phyloP scores from a whole-genome alignment of 2,888 invertebrate genomes.

The Ametastegia equiseti region DNA sequence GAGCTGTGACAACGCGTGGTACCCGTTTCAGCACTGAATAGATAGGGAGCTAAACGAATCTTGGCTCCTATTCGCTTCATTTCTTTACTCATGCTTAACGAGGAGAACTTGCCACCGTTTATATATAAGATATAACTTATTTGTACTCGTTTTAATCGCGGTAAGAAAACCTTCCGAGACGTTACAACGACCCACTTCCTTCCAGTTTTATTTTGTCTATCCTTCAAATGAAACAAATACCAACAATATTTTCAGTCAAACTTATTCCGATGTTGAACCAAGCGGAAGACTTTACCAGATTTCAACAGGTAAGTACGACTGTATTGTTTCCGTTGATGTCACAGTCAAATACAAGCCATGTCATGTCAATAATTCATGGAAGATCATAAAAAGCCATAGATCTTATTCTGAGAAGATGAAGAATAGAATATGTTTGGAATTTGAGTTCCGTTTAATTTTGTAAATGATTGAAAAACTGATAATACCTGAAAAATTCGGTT shows the following conservation, averaged over 20 bases:
- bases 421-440: too few relatives aligned
- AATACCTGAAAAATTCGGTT: too few relatives aligned
- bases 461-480: too few relatives aligned
- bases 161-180: background rate
- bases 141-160: background rate
- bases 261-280: background rate
- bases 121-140: too few relatives aligned
- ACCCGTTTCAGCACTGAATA: conserved; percentile 36
- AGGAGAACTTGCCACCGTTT: background rate
- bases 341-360: background rate
- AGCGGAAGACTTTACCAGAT: background rate
- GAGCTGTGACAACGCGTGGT: conserved; percentile 40
- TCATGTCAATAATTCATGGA: background rate
- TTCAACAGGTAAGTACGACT: background rate
- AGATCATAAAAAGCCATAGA: too few relatives aligned
- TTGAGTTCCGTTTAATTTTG: too few relatives aligned
- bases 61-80: conserved; percentile 22
- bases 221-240: background rate
- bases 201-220: background rate
- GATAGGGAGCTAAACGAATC: conserved; percentile 24
- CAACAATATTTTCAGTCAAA: background rate
- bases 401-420: too few relatives aligned
- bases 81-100: conserved; percentile 28
- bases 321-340: background rate
- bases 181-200: background rate